Conservation (phyloP, 2,888 invertebrate species). For the Coecobrya sp. region DNA sequence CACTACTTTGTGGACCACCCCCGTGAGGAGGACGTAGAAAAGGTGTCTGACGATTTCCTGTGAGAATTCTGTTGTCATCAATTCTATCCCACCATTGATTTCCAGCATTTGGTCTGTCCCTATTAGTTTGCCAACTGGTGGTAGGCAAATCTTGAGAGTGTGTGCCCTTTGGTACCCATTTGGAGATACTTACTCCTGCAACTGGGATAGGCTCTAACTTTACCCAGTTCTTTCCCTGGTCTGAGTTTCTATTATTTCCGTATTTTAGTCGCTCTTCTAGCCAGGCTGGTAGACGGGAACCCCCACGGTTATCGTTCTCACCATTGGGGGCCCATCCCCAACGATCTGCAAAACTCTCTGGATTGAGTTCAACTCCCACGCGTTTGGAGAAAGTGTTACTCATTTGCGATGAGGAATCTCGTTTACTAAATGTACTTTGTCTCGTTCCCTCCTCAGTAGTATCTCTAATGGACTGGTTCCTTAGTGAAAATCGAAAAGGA, state of each 20-base stretch:
- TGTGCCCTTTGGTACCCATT: slow-evolving; percentile 86
- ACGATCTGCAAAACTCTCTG: slow-evolving; percentile 86
- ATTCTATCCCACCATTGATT: slow-evolving; percentile 82
- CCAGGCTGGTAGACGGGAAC: slow-evolving; percentile 85
- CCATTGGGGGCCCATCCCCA: slow-evolving; percentile 82
- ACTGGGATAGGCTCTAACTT: slow-evolving; percentile 86
- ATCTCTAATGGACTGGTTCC: slow-evolving; percentile 25
- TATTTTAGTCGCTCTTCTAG: slow-evolving; percentile 81
- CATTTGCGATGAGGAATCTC: slow-evolving; percentile 48
- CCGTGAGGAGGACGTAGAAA: slow-evolving; percentile 66
- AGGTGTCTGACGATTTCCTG: slow-evolving; percentile 38
- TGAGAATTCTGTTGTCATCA: slow-evolving; percentile 68
- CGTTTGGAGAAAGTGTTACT: slow-evolving; percentile 78
- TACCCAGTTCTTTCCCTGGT: slow-evolving; percentile 84
- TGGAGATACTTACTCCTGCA: slow-evolving; percentile 85
- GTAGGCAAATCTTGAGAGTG: slow-evolving; percentile 84
- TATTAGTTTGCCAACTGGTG: slow-evolving; percentile 83
- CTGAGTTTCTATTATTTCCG: slow-evolving; percentile 65
- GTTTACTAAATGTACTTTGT: slow-evolving; percentile 61
- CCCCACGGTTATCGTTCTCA: slow-evolving; percentile 66
- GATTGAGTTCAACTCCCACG: slow-evolving; percentile 84
- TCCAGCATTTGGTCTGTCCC: slow-evolving; percentile 78
- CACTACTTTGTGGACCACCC: not conserved
- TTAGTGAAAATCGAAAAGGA: slow-evolving; percentile 80
- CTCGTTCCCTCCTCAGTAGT: not conserved